Base-by-base conservation (phyloP, 2,888 invertebrate species). In the Scaptodrosophila latifasciaeformis region DNA sequence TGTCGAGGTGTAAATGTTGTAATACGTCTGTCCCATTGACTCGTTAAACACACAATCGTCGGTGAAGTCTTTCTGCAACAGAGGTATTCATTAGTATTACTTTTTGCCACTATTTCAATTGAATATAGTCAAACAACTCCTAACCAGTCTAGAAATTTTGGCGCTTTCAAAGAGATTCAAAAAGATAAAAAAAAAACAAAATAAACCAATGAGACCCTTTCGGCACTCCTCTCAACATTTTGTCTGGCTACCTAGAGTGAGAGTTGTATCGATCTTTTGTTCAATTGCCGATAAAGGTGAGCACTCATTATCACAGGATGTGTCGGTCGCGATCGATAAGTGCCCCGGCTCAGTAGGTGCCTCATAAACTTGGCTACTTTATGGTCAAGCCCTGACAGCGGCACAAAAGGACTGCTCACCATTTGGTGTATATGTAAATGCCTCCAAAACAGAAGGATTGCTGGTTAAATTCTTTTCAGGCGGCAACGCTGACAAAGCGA, bases 1-100 rank as follows among this genome's bases (percentile, higher is more conserved):
- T 59, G 89, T 89, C 72, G 92, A 92, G 80, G 93, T 92, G 88
- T 95, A 95, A 54, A 93, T 93, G 86, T 94, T 95, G 88, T 94
- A 95, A 86, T 93, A 91, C 87, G 94, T 92, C 86, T 92, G 91
- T 86, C 92, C 94, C 87, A 94, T 91, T 85, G 91, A 92, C 88
- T 95, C 95, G 88, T 93, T 93, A 90, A 95, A 94, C 85, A 94
- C 90, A 88, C 95, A 95, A 82, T 93, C 92, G 85, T 92, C 91
- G 84, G 91, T 91, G 89, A 92, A 93, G 87, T 92, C 92, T 88
- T 91, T 92, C 94, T 95, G 93, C 81, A 92, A 93, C 89, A 90
- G 88, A 74, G 71, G 49, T 72, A 63, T n/a, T n/a, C n/a, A n/a
- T n/a, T n/a, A n/a, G n/a, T n/a, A n/a, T n/a, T n/a, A n/a, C n/a